Evolutionary conservation across 2,888 invertebrate species (phyloP), one percentile per base, ranked within the genome.

Genomic region (Folsomia manolachei): DNA sequence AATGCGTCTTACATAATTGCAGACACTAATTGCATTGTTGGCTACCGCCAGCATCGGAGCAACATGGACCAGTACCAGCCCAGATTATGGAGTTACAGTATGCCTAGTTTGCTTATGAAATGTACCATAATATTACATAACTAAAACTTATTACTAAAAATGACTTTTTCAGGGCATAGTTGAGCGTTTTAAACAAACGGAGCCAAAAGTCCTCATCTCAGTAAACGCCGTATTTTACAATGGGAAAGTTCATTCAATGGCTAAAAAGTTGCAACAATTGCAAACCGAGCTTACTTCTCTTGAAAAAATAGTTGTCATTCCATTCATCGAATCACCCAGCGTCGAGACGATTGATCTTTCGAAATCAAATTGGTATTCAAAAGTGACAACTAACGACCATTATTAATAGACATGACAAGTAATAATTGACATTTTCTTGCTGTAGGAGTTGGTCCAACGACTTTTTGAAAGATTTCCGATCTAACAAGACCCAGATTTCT

Each of bases 211-310:
- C 14, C 82, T 88, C 19, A 86, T 88, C 79, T 85, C 86, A 25
- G 85, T 86, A 1, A 86, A 87, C 78, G 85, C 85, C 65, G 86
- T 87, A 1, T 82, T 83, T 70, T 87, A 87, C 82, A 87, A 87
- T 81, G 85, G 85, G 2, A 86, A 86, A 81, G 81, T 83, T 1
- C 86, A 87, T 79, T 82, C 84, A 69, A 85, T 87, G 79, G 78
- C 85, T 21, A 84, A 84, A 9, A 88, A 87, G 79, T 78, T 87
- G 61, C 81, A 83, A 70, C 82, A 85, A 73, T 85, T 87, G 11
- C 74, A 75, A 9, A 25, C 71, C 0, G 78, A 80, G 9, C 70
- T 81, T 1, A 67, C 69, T 14, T 69, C 70, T 14, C 79, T 80
- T 1, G 51, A 70, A 9, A 77, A 79, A 71, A 74, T 77, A 14